Conservation (phyloP, 2,113 vertebrate genomes). For the Garra rufa region DNA sequence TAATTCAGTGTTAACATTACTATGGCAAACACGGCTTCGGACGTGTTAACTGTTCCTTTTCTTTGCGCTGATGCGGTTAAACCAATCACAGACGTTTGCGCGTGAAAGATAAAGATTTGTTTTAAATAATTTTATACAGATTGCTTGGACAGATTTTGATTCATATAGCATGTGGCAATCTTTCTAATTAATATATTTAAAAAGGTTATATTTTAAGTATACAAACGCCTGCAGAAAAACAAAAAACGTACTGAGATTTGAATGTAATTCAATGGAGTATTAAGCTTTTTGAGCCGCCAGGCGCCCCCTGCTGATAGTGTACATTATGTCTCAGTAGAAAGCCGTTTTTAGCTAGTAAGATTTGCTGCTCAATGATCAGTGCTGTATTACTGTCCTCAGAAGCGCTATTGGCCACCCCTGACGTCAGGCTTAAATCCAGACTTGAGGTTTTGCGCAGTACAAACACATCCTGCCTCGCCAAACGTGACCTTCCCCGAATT, state of each 20-base stretch:
- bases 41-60: neutral
- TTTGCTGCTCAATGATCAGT: constrained; percentile 41
- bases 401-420: constrained; percentile 72
- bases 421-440: constrained; percentile 76
- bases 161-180: too few species aligned
- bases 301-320: neutral
- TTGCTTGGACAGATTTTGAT: too few species aligned
- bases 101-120: neutral
- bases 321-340: too few species aligned
- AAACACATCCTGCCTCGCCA: constrained; percentile 54
- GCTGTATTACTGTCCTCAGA: constrained; percentile 27
- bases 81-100: neutral
- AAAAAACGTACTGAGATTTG: neutral
- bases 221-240: neutral
- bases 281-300: neutral
- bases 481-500: constrained; percentile 71
- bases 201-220: neutral
- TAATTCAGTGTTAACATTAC: neutral
- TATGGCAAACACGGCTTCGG: neutral
- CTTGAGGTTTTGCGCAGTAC: constrained; percentile 77
- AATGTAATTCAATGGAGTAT: neutral
- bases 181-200: neutral
- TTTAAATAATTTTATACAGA: neutral
- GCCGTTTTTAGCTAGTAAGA: constrained; percentile 26
- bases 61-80: neutral